These are phyloP conservation scores for Xestia xanthographa DNA, from an alignment of 2,888 invertebrate species.

Conservation along the genomic window DNA sequence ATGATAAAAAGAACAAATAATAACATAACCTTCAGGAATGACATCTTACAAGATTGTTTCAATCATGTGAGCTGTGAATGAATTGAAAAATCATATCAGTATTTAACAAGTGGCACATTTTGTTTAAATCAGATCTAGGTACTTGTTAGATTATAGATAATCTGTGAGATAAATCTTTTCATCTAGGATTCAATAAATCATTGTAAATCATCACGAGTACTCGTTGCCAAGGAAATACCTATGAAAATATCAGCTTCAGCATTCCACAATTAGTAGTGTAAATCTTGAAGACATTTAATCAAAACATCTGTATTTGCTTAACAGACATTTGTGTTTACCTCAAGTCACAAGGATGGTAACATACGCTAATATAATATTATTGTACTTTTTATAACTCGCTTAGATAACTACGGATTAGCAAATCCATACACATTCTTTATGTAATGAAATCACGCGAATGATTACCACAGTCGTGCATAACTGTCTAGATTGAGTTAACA, in stretches of 20 bases:
- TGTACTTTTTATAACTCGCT: conserved; percentile 37
- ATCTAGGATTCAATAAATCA: conserved; percentile 35
- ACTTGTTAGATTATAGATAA: conserved; percentile 11
- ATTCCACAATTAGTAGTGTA: conserved; percentile 8
- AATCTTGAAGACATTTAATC: conserved; percentile 12
- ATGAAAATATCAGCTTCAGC: conserved; percentile 8
- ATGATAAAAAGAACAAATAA: conserved; percentile 17
- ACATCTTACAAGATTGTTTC: conserved; percentile 15
- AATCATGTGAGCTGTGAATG: conserved; percentile 33
- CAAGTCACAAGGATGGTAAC: conserved; percentile 42
- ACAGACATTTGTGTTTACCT: conserved; percentile 24
- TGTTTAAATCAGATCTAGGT: conserved; percentile 23
- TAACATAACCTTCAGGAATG: conserved; percentile 12
- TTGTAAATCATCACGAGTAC: not conserved
- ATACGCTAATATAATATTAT: conserved; percentile 34
- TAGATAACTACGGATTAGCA: conserved; percentile 18
- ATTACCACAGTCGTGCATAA: conserved; percentile 8
- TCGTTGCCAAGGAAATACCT: conserved; percentile 14
- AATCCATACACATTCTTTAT: conserved; percentile 22
- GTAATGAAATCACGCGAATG: conserved; percentile 29
- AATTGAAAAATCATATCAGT: conserved; percentile 38
- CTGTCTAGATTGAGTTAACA: conserved; percentile 41
- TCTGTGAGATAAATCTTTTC: conserved; percentile 30
- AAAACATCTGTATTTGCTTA: conserved; percentile 39
- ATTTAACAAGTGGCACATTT: conserved; percentile 28